These are phyloP conservation scores for Drosophila birchii DNA, from an alignment of 2,888 invertebrate genomes.

Conservation along the genomic window DNA sequence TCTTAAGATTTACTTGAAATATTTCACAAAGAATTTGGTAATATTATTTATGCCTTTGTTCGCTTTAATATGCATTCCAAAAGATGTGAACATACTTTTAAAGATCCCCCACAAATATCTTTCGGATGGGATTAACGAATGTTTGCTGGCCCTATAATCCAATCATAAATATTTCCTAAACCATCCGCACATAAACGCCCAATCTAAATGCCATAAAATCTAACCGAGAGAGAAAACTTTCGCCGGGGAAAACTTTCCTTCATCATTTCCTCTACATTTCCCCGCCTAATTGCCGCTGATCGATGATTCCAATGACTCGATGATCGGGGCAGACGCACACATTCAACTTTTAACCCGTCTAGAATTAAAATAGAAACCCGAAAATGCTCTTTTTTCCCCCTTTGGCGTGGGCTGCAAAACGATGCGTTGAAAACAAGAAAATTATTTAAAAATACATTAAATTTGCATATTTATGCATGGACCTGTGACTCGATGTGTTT, in stretches of 20 bases:
- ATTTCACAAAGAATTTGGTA: slow-evolving; percentile 1
- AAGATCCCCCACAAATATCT: slow-evolving; percentile 40
- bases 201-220: slow-evolving; percentile 67
- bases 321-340: slow-evolving; percentile 36
- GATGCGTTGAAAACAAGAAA: slow-evolving; percentile 54
- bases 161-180: slow-evolving; percentile 67
- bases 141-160: slow-evolving; percentile 49
- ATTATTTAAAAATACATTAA: slow-evolving; percentile 76
- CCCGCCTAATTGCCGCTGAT: slow-evolving; percentile 57
- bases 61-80: slow-evolving; percentile 12
- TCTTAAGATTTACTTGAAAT: not conserved
- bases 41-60: slow-evolving; percentile 9
- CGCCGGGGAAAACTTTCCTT: slow-evolving; percentile 57
- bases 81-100: slow-evolving; percentile 28
- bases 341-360: slow-evolving; percentile 72
- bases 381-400: slow-evolving; percentile 17
- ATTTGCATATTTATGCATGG: slow-evolving; percentile 75
- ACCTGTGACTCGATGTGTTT: slow-evolving; percentile 71
- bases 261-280: slow-evolving; percentile 32
- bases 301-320: slow-evolving; percentile 56
- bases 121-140: slow-evolving; percentile 57
- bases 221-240: slow-evolving; percentile 47
- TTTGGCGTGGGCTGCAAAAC: slow-evolving; percentile 66
- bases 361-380: slow-evolving; percentile 63
- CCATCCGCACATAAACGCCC: slow-evolving; percentile 68